phyloP scores from a whole-genome alignment of 2,888 invertebrate species.

The Idaea aversata region DNA sequence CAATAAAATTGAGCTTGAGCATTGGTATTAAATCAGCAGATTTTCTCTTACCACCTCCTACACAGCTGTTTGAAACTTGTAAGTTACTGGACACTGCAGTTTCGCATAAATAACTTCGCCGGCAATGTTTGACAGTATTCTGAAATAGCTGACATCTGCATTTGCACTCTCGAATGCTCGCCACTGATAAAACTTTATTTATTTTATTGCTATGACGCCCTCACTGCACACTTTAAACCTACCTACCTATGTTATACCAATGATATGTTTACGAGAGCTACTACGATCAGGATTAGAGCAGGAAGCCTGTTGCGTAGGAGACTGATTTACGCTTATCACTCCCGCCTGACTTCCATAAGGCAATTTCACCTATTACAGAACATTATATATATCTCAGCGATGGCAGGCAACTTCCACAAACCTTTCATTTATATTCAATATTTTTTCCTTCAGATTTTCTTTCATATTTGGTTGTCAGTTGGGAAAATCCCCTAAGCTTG shows the following conservation, averaged over 20 bases:
- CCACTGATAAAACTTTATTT: slow-evolving; percentile 45
- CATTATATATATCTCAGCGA: background rate
- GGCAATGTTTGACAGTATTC: slow-evolving; percentile 30
- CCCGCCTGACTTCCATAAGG: slow-evolving; percentile 38
- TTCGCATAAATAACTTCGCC: slow-evolving; percentile 27
- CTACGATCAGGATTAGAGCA: slow-evolving; percentile 24
- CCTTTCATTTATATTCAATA: slow-evolving; percentile 1
- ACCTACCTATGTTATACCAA: slow-evolving; percentile 34
- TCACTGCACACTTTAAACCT: slow-evolving; percentile 35
- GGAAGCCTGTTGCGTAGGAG: slow-evolving; percentile 59
- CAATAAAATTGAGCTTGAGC: background rate
- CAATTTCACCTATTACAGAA: slow-evolving; percentile 22
- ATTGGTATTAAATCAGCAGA: slow-evolving; percentile 19
- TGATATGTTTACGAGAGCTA: slow-evolving; percentile 47
- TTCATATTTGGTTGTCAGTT: slow-evolving; percentile 35
- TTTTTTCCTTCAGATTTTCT: slow-evolving; percentile 26
- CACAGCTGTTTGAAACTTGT: slow-evolving; percentile 18
- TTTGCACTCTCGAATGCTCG: slow-evolving; percentile 25
- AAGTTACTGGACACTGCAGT: slow-evolving; percentile 30
- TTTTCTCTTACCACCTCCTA: slow-evolving; percentile 18
- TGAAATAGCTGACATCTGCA: slow-evolving; percentile 31
- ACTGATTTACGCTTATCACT: slow-evolving; percentile 53
- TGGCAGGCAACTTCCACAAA: slow-evolving; percentile 8
- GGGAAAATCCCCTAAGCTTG: slow-evolving; percentile 40
- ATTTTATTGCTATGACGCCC: slow-evolving; percentile 58